Evolutionary conservation across 2,888 invertebrate genomes (phyloP).

Genomic region (Mantis religiosa): DNA sequence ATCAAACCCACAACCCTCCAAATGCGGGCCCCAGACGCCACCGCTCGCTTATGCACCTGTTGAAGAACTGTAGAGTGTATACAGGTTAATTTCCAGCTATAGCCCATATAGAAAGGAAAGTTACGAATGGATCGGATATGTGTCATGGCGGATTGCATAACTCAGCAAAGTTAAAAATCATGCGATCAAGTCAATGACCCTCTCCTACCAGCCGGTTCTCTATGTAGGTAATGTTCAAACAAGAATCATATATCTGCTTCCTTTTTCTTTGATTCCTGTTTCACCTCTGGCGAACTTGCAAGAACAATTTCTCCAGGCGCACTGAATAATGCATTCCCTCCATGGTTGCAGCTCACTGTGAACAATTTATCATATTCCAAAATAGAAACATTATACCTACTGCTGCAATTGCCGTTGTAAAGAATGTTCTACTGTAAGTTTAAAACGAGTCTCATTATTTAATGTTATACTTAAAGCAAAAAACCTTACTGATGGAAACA

Average conservation of each 20-base stretch:
- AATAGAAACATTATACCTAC: no score
- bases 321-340: no score
- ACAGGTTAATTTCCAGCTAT: not conserved
- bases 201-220: not conserved
- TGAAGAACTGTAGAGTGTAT: not conserved
- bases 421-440: no score
- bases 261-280: not conserved
- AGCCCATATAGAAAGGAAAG: not conserved
- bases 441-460: no score
- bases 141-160: not conserved
- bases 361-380: no score
- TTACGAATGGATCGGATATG: not conserved
- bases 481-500: no score
- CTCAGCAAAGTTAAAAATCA: not conserved
- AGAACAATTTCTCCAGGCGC: not conserved
- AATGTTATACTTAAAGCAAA: no score
- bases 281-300: not conserved
- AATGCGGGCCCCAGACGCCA: no score
- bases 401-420: no score
- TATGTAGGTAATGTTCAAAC: not conserved
- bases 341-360: no score
- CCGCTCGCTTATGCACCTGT: not conserved
- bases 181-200: not conserved
- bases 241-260: not conserved
- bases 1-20: no score